Percentiles rank a stretch among this genome's conserved stretches.
These are phyloP conservation scores for Polyergus mexicanus DNA, from an alignment of 1,140 invertebrate genomes.

Conservation along the genomic window DNA sequence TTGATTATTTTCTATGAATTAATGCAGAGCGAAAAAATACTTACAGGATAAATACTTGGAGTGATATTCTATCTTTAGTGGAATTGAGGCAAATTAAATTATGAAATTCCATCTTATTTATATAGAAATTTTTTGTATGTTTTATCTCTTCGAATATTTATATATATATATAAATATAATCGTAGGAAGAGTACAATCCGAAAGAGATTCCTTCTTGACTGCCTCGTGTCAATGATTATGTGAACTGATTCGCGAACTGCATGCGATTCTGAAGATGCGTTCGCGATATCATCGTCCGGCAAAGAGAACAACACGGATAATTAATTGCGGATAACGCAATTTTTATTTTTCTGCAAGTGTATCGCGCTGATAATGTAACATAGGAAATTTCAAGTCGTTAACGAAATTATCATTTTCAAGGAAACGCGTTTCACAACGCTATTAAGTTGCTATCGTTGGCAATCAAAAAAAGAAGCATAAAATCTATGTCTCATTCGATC, in stretches of 20 bases:
- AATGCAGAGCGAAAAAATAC: background rate
- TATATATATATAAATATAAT: too few species aligned
- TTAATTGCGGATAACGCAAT: background rate
- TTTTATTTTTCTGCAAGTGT: background rate
- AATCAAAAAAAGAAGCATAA: background rate
- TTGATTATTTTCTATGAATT: background rate
- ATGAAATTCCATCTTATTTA: background rate
- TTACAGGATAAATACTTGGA: background rate
- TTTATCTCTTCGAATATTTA: constrained; percentile 33
- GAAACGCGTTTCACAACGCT: constrained; percentile 14
- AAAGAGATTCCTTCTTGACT: constrained; percentile 19
- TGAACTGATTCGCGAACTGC: background rate
- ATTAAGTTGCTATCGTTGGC: constrained; percentile 10
- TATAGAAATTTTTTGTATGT: background rate
- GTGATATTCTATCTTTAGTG: background rate
- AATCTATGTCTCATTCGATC: background rate
- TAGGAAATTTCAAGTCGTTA: constrained; percentile 50
- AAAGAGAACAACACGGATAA: constrained; percentile 19
- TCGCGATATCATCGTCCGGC: constrained; percentile 12
- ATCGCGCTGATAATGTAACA: constrained; percentile 4
- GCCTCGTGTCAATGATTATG: constrained; percentile 15
- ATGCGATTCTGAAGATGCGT: constrained; percentile 16
- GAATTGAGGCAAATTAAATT: background rate
- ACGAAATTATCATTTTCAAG: constrained; percentile 42
- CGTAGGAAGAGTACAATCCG: background rate